phyloP scores from a whole-genome alignment of 2,888 invertebrate species.

The Cenopis cana region DNA sequence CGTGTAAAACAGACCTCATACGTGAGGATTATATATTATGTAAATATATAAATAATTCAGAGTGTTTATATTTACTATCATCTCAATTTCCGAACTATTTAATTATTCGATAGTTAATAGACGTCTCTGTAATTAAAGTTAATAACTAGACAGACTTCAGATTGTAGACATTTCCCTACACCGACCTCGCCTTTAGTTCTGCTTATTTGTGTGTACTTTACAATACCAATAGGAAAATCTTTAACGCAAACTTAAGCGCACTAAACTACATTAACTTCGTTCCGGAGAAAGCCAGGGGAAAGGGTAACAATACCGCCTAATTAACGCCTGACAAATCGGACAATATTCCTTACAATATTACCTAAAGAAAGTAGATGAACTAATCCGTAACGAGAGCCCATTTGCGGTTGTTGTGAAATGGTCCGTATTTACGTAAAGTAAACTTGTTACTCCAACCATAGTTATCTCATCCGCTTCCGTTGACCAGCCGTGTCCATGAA shows the following conservation, averaged over 20 bases:
- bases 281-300: constrained; percentile 24
- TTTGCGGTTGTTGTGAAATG: constrained; percentile 59
- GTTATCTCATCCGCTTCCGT: constrained; percentile 66
- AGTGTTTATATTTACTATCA: no score
- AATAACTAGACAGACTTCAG: no score
- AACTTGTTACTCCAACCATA: constrained; percentile 57
- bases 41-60: no score
- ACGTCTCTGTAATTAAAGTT: no score
- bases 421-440: constrained; percentile 57
- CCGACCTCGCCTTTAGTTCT: not conserved
- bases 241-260: not conserved
- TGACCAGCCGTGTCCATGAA: constrained; percentile 42
- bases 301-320: constrained; percentile 37
- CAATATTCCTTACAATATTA: constrained; percentile 47
- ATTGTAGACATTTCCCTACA: not conserved
- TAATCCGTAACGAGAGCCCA: constrained; percentile 56
- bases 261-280: constrained; percentile 19
- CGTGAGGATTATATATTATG: no score
- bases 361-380: constrained; percentile 52
- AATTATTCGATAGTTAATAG: no score
- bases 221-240: not conserved
- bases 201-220: not conserved
- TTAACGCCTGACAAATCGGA: constrained; percentile 45
- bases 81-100: no score
- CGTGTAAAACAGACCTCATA: no score